Conservation (phyloP, 2,888 invertebrate genomes). For the Hylaea fasciaria region DNA sequence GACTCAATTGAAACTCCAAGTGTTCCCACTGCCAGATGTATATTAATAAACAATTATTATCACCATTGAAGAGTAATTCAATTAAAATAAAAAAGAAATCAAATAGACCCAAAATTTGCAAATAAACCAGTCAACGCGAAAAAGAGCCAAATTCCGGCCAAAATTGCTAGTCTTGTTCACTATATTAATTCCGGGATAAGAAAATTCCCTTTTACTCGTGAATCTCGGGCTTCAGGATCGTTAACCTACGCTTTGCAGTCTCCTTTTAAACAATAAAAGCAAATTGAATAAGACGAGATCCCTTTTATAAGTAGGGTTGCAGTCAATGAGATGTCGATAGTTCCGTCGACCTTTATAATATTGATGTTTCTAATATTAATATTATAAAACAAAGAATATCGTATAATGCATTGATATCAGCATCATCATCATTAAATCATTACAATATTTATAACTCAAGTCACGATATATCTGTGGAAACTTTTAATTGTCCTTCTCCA, state of each 20-base stretch:
- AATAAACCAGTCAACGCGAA: constrained; percentile 45
- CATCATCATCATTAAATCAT: no score
- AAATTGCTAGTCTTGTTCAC: constrained; percentile 57
- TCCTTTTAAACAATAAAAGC: constrained; percentile 68
- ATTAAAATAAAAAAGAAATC: constrained; percentile 43
- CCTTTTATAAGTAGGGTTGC: constrained; percentile 49
- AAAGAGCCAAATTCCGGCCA: constrained; percentile 49
- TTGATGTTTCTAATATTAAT: neutral
- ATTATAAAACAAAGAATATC: no score
- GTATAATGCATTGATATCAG: no score
- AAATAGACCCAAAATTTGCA: constrained; percentile 46
- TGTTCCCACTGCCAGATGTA: no score
- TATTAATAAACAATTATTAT: neutral
- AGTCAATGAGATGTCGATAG: constrained; percentile 6
- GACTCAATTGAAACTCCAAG: no score
- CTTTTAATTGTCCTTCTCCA: no score
- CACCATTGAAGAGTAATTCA: neutral
- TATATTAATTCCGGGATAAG: constrained; percentile 61
- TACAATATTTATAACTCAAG: no score
- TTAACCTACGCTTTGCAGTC: constrained; percentile 61
- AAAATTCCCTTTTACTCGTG: constrained; percentile 56
- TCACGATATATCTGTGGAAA: no score
- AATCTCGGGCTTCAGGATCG: constrained; percentile 52
- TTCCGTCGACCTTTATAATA: neutral
- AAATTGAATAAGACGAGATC: constrained; percentile 63